These are phyloP conservation scores for Dufourea novaeangliae DNA, from an alignment of 1,140 invertebrate genomes.

Conservation along the genomic window DNA sequence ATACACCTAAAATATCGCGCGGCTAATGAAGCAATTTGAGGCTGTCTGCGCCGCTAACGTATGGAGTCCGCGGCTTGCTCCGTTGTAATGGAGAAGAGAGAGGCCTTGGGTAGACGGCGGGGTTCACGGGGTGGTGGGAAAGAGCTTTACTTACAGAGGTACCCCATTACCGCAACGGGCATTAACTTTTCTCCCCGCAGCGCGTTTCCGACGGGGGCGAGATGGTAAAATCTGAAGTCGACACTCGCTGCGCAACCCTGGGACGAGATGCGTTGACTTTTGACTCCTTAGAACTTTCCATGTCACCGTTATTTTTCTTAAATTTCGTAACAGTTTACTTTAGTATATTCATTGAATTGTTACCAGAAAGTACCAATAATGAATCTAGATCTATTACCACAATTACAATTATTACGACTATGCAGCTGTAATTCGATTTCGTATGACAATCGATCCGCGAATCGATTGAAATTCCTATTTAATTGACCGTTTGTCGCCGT, in stretches of 20 bases:
- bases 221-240: slow-evolving; percentile 59
- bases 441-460: no score
- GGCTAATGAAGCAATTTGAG: slow-evolving; percentile 82
- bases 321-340: no score
- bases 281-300: no score
- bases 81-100: slow-evolving; percentile 72
- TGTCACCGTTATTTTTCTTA: no score
- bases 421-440: background rate
- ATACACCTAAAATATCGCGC: slow-evolving; percentile 81
- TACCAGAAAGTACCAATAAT: no score
- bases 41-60: slow-evolving; percentile 78
- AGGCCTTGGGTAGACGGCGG: background rate
- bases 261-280: no score
- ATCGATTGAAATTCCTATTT: background rate
- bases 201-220: slow-evolving; percentile 43
- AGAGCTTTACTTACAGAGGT: slow-evolving; percentile 64
- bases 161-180: slow-evolving; percentile 52
- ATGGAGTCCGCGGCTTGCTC: slow-evolving; percentile 73
- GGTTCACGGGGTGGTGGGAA: slow-evolving; percentile 1
- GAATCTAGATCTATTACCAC: no score
- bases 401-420: no score
- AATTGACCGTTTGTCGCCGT: background rate
- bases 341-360: no score
- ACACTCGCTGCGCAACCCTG: slow-evolving; percentile 39
- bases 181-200: slow-evolving; percentile 58